phyloP scores from a whole-genome alignment of 2,888 invertebrate genomes.

The Nesidiocoris tenuis region DNA sequence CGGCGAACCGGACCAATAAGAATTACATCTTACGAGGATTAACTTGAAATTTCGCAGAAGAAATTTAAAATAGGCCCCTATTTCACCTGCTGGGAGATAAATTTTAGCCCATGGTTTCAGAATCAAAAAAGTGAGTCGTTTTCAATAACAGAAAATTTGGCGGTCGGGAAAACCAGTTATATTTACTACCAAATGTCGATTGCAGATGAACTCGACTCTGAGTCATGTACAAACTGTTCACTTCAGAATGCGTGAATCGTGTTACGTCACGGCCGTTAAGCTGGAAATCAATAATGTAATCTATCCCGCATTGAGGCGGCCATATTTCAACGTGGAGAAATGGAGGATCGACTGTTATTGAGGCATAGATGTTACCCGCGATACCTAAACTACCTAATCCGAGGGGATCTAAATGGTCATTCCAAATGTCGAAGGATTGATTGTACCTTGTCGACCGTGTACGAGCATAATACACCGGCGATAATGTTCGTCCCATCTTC shows the following conservation, averaged over 20 bases:
- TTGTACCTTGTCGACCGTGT: conserved; percentile 13
- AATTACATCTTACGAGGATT: too few species aligned
- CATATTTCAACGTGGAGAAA: conserved; percentile 1
- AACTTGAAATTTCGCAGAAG: too few species aligned
- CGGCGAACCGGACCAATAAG: too few species aligned
- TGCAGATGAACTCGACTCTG: too few species aligned
- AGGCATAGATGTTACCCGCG: conserved; percentile 27
- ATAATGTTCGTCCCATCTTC: conserved; percentile 20
- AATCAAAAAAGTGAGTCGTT: too few species aligned
- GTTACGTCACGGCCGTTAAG: background rate
- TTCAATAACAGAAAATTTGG: too few species aligned
- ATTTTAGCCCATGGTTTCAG: too few species aligned
- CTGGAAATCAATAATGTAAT: background rate
- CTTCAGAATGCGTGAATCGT: background rate
- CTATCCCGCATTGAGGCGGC: background rate
- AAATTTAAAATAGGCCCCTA: too few species aligned
- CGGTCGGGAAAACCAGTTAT: too few species aligned
- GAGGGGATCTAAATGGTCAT: conserved; percentile 41
- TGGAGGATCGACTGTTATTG: conserved; percentile 20
- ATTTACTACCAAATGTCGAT: too few species aligned
- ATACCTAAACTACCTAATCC: conserved; percentile 35
- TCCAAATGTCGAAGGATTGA: conserved; percentile 42
- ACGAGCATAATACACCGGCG: conserved; percentile 16
- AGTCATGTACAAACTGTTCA: background rate
- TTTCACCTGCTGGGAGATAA: too few species aligned